Evolutionary conservation across 2,113 vertebrate genomes (phyloP).

Genomic region (Megaceryle maxima): DNA sequence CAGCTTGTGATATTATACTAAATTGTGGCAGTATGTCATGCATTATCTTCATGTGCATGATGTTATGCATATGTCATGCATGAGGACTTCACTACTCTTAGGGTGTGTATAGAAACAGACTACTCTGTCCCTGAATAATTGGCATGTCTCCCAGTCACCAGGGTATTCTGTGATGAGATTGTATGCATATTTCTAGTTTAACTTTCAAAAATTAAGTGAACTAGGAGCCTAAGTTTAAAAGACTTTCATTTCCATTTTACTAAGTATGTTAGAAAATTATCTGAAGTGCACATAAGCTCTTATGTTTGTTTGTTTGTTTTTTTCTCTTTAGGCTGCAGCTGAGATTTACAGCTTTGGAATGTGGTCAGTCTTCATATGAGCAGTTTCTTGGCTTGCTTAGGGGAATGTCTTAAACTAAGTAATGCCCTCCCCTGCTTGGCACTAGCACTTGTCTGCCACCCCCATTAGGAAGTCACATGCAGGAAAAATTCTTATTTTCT

Average conservation of each 20-base stretch:
- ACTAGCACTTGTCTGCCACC: neutral
- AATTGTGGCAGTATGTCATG: neutral
- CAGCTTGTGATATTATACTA: neutral
- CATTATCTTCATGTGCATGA: neutral
- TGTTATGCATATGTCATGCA: neutral
- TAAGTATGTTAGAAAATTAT: neutral
- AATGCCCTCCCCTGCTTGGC: neutral
- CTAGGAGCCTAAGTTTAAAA: neutral
- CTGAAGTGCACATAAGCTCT: neutral
- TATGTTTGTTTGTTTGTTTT: no score
- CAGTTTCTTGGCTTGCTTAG: neutral
- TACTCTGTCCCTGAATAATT: neutral
- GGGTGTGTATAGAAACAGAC: neutral
- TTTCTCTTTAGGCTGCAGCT: neutral
- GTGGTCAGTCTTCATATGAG: neutral
- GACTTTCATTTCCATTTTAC: neutral
- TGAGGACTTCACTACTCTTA: accelerated
- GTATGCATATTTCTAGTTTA: neutral
- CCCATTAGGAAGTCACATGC: neutral
- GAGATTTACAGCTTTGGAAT: neutral
- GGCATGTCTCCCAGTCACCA: neutral
- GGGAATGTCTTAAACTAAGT: neutral
- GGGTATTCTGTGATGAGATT: neutral
- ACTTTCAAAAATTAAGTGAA: neutral
- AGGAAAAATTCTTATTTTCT: neutral